These are phyloP conservation scores for Aphaenogaster rudis DNA, from an alignment of 1,140 invertebrate genomes.

Conservation along the genomic window DNA sequence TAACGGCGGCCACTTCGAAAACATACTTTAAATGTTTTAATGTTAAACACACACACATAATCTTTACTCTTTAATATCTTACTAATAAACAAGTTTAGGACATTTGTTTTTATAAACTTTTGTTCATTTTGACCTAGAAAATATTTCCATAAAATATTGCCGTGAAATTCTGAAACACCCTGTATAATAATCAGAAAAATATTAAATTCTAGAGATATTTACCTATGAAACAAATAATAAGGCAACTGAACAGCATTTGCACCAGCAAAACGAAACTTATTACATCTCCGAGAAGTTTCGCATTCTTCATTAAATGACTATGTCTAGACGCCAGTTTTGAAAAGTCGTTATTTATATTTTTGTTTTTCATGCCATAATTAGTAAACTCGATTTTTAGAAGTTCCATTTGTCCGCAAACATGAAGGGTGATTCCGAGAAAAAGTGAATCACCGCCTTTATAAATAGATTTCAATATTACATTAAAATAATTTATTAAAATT, in stretches of 20 bases:
- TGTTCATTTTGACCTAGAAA: too few species aligned
- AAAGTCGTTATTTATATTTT: background rate
- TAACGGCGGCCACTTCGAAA: too few species aligned
- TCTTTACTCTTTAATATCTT: too few species aligned
- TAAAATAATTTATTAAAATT: background rate
- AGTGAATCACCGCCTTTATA: conserved; percentile 54
- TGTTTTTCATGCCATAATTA: background rate
- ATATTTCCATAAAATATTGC: too few species aligned
- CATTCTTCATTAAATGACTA: background rate
- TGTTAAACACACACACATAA: too few species aligned
- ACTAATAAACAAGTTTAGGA: too few species aligned
- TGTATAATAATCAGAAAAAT: too few species aligned
- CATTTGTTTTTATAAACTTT: too few species aligned
- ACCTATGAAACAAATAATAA: conserved; percentile 57
- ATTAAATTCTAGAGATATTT: background rate
- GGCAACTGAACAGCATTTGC: conserved; percentile 53
- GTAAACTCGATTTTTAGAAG: conserved; percentile 35
- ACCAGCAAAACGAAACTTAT: conserved; percentile 40
- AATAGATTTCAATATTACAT: background rate
- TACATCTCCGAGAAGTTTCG: conserved; percentile 4
- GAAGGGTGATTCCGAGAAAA: conserved; percentile 52
- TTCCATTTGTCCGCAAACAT: conserved; percentile 64
- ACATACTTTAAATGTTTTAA: too few species aligned
- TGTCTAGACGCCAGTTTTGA: conserved; percentile 6
- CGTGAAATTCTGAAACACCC: too few species aligned